Evolutionary conservation across 1,140 invertebrate species (phyloP), one percentile per base, ranked within the genome.

Genomic region (Paralvinella palmiformis): DNA sequence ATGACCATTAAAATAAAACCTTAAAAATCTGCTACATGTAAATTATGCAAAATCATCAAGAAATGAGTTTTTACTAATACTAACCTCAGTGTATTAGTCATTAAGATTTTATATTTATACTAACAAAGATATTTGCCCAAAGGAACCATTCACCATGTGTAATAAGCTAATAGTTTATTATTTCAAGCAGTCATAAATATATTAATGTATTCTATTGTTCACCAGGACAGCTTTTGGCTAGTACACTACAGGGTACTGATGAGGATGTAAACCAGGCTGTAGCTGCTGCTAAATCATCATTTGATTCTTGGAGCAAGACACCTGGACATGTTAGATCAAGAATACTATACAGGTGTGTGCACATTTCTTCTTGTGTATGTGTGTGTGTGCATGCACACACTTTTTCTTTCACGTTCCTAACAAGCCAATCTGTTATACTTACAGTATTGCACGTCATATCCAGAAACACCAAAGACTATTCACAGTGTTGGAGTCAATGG

Each of bases 391-490:
- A 53, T 27, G 10, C 50, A 20, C 27, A 53, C 50, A 53, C 27
- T 13, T 15, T 10, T 10, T 53, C 13, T 15, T 15, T 7, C 24
- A 22, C 10, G 24, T 10, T 53, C 7, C 7, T 15, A 10, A 53
- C 13, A 53, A 20, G 10, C 7, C 50, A 17, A 6, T 35, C 32
- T 58, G 32, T 45, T n/a, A 10, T 60, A 24, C 44, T 68, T 69
- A 17, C 67, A 83, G 82, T 65, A 76, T 84, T 70, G 81, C 82
- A 6, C 70, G 82, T n/a, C 81, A 83, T 63, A 68, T 83, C 7
- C 82, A 84, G 72, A 83, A 84, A 62, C 81, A 83, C 62, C 72
- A 75, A 66, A 69, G 79, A 22, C 69, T 84, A 13, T 52, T 84
- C 6, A 74, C 73, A 65, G 79, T 83, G 10, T 20, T 83, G 55